phyloP scores from a whole-genome alignment of 1,140 invertebrate species.

The Philopotamus ludificatus region DNA sequence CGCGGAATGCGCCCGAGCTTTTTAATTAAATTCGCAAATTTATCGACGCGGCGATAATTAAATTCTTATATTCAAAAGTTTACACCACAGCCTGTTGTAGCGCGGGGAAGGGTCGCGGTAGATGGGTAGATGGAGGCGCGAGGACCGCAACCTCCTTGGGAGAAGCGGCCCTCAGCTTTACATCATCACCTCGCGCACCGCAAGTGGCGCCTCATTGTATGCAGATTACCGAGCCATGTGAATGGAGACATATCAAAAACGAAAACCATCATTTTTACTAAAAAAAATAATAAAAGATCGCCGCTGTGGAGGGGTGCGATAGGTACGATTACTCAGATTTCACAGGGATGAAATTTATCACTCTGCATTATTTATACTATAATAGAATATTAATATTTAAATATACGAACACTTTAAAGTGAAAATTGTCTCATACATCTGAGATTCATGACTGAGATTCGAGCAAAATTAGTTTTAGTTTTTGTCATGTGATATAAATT shows the following conservation, averaged over 20 bases:
- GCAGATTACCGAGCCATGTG: no score
- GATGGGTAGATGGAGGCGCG: not conserved
- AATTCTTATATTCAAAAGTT: constrained; percentile 40
- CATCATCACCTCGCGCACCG: not conserved
- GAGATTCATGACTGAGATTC: no score
- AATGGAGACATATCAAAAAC: constrained; percentile 3
- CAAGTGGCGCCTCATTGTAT: not conserved
- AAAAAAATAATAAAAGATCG: constrained; percentile 7
- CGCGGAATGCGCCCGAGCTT: constrained; percentile 27
- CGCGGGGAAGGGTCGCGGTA: no score
- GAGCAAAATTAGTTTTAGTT: no score
- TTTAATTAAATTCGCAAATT: constrained; percentile 43
- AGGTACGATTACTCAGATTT: not conserved
- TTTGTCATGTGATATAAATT: no score
- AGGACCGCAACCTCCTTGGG: not conserved
- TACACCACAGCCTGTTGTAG: constrained; percentile 31
- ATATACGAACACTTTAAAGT: no score
- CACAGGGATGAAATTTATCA: not conserved
- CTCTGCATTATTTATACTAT: no score
- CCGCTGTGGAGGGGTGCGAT: not conserved
- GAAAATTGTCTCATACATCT: no score
- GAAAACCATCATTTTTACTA: no score
- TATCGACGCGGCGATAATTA: constrained; percentile 41
- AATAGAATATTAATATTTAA: no score
- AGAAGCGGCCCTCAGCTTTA: not conserved